Evolutionary conservation across 2,888 invertebrate species (phyloP).

Genomic region (Muschampia staudingeri): DNA sequence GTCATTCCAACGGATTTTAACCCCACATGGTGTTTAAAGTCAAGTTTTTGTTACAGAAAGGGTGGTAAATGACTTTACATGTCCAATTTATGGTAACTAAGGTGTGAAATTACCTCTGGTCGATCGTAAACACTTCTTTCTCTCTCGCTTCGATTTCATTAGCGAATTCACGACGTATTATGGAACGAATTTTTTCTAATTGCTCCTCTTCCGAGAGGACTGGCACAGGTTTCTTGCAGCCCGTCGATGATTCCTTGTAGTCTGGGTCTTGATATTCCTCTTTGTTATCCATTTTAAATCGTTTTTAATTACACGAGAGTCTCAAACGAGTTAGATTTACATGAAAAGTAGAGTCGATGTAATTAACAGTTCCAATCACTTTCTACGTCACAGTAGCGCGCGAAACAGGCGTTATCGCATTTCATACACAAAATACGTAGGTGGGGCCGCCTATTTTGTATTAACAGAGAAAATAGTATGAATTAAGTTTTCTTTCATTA

Average conservation of each 20-base stretch:
- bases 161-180: conserved; percentile 94
- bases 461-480: neutral
- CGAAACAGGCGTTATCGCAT: conserved; percentile 65
- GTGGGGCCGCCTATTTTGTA: neutral
- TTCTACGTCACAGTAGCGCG: conserved; percentile 69
- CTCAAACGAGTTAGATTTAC: neutral
- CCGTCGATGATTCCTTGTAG: conserved; percentile 82
- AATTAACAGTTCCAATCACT: conserved; percentile 25
- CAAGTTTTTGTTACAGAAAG: neutral
- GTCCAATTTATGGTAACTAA: neutral
- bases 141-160: conserved; percentile 93
- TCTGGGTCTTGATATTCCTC: conserved; percentile 92
- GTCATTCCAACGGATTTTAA: neutral
- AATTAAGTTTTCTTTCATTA: conserved; percentile 33
- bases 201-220: conserved; percentile 82
- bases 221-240: conserved; percentile 75
- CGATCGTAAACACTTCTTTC: conserved; percentile 93
- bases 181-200: conserved; percentile 90
- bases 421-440: conserved; percentile 36
- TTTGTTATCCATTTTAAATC: conserved; percentile 80
- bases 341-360: neutral
- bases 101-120: conserved; percentile 89
- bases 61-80: neutral
- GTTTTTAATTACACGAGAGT: neutral
- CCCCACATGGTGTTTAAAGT: conserved; percentile 23